Conservation (phyloP, 1,140 invertebrate species). For the Cyclina sinensis region DNA sequence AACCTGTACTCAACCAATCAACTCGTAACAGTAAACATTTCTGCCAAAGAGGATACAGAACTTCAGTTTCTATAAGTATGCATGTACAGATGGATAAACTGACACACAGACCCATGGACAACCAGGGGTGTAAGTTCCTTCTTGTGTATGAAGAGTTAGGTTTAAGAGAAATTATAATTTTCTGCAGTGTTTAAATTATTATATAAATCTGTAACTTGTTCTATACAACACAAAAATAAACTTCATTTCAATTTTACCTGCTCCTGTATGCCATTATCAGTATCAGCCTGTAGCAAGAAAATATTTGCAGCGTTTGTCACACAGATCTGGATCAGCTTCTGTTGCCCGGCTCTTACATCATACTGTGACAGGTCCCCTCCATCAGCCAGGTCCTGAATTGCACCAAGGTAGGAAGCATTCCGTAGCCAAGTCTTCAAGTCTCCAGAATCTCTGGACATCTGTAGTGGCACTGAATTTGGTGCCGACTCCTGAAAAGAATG, state of each 20-base stretch:
- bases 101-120: no score
- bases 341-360: constrained; percentile 86
- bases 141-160: no score
- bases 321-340: constrained; percentile 97
- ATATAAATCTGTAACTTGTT: no score
- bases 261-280: constrained; percentile 74
- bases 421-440: constrained; percentile 75
- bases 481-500: constrained; percentile 78
- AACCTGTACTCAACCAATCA: no score
- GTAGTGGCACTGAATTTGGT: constrained; percentile 69
- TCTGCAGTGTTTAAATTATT: no score
- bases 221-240: no score
- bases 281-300: constrained; percentile 88
- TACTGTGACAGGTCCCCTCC: constrained; percentile 74
- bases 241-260: constrained; percentile 80
- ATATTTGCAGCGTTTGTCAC: constrained; percentile 98
- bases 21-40: no score
- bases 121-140: no score
- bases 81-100: no score
- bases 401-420: constrained; percentile 83
- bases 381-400: constrained; percentile 81
- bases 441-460: constrained; percentile 65
- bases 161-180: no score
- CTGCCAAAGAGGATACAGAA: no score
- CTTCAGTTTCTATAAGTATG: no score